Percentiles rank a stretch among this genome's conserved stretches.
Conservation (phyloP, 2,888 invertebrate species). For the Drosophila algonquin region DNA sequence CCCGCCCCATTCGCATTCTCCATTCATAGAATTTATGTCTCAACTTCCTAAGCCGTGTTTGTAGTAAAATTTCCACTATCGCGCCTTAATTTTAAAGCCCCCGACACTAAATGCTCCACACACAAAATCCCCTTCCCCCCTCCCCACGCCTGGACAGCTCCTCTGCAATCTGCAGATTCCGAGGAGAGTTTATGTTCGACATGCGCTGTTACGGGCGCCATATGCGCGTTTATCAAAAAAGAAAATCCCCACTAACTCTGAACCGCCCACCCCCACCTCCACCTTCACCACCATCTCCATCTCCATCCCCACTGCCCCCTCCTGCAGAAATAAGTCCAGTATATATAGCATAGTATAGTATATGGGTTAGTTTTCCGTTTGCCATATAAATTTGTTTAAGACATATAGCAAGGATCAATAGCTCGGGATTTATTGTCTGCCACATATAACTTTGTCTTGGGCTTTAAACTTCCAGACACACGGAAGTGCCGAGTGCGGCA, state of each 20-base stretch:
- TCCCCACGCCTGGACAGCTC: neutral
- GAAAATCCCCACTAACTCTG: slow-evolving; percentile 22
- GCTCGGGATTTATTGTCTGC: slow-evolving; percentile 72
- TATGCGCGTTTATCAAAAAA: slow-evolving; percentile 74
- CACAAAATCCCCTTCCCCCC: slow-evolving; percentile 1
- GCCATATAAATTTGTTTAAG: slow-evolving; percentile 78
- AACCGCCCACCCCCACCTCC: neutral
- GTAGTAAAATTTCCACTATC: slow-evolving; percentile 55
- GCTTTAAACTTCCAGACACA: slow-evolving; percentile 65
- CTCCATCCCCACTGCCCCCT: neutral
- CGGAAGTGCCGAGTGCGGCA: slow-evolving; percentile 20
- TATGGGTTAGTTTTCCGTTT: slow-evolving; percentile 68
- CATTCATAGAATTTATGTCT: slow-evolving; percentile 34
- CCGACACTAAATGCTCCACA: slow-evolving; percentile 55
- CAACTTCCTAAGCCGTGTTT: slow-evolving; percentile 38
- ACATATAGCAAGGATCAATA: slow-evolving; percentile 78
- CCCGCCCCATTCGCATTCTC: slow-evolving; percentile 5
- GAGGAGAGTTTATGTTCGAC: slow-evolving; percentile 73
- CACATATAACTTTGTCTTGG: slow-evolving; percentile 70
- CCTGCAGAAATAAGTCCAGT: slow-evolving; percentile 28
- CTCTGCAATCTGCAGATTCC: slow-evolving; percentile 52
- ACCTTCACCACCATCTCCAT: too few species aligned
- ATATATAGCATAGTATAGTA: slow-evolving; percentile 22
- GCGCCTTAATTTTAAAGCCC: slow-evolving; percentile 66
- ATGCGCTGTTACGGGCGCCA: slow-evolving; percentile 72